phyloP scores from a whole-genome alignment of 2,888 invertebrate species.

The Ganaspis brasiliensis region DNA sequence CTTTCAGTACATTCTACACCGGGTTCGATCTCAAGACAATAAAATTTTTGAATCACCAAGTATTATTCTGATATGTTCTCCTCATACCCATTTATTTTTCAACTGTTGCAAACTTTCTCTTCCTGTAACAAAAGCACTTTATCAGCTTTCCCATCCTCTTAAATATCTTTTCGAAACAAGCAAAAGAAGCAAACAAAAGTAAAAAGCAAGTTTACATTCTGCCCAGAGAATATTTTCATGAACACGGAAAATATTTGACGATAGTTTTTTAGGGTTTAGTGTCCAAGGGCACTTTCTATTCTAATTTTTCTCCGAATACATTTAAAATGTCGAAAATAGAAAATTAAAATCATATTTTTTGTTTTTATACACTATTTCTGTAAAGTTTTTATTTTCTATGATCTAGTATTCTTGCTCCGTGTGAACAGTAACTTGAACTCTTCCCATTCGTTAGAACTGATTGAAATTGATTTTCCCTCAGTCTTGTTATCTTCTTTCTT shows the following conservation, averaged over 20 bases:
- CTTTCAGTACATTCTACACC: conserved; percentile 10
- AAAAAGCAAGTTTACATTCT: background rate
- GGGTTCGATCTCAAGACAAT: conserved; percentile 34
- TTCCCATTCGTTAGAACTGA: conserved; percentile 15
- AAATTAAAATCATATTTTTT: too few species aligned
- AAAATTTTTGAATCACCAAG: conserved; percentile 20
- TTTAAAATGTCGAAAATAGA: too few species aligned
- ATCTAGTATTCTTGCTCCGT: background rate
- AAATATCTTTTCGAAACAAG: background rate
- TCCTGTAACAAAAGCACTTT: conserved; percentile 4
- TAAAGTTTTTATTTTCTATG: too few species aligned
- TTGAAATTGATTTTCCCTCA: conserved; percentile 4
- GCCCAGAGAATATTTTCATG: too few species aligned
- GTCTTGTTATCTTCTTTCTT: background rate
- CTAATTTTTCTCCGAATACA: background rate
- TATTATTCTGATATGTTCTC: conserved; percentile 16
- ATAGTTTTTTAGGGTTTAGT: too few species aligned
- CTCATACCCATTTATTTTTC: conserved; percentile 23
- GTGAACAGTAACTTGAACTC: background rate
- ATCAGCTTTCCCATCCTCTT: conserved; percentile 18
- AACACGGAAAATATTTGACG: too few species aligned
- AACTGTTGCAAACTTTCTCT: conserved; percentile 25
- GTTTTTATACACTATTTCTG: too few species aligned
- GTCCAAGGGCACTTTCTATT: too few species aligned
- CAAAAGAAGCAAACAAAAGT: background rate